phyloP scores from a whole-genome alignment of 2,888 invertebrate genomes.

The Parnassius mnemosyne region DNA sequence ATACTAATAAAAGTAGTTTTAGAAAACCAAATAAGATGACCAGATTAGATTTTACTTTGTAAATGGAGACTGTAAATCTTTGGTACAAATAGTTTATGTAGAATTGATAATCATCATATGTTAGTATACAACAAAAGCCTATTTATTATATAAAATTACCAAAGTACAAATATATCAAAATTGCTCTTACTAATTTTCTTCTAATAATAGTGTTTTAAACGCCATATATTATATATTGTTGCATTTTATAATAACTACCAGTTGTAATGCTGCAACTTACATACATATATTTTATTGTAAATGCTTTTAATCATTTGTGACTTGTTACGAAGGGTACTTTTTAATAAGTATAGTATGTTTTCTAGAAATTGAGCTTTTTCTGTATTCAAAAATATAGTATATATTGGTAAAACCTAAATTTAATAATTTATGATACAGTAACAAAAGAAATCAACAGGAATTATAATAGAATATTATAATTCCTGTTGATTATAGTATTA shows the following conservation, averaged over 20 bases:
- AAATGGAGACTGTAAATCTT: constrained; percentile 19
- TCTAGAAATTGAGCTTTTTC: constrained; percentile 1
- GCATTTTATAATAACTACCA: too few relatives aligned
- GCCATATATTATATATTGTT: too few relatives aligned
- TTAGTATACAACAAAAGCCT: constrained; percentile 7
- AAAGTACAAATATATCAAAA: constrained; percentile 17
- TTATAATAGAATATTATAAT: too few relatives aligned
- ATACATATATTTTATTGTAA: neutral
- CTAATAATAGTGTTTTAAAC: too few relatives aligned
- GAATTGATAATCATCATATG: neutral
- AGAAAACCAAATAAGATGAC: too few relatives aligned
- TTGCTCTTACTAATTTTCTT: constrained; percentile 5
- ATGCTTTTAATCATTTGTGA: constrained; percentile 9
- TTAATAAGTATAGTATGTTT: neutral
- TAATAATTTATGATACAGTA: too few relatives aligned
- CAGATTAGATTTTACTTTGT: too few relatives aligned
- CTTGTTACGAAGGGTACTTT: neutral
- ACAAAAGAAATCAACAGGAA: too few relatives aligned
- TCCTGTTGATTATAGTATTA: too few relatives aligned
- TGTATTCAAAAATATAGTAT: neutral
- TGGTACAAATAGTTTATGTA: constrained; percentile 18
- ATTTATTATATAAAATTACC: constrained; percentile 3
- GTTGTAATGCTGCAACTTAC: too few relatives aligned
- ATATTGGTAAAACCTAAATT: too few relatives aligned
- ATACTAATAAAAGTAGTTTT: too few relatives aligned